These are phyloP conservation scores for Actenoides lindsayi DNA, from an alignment of 2,113 vertebrate genomes.

Conservation along the genomic window DNA sequence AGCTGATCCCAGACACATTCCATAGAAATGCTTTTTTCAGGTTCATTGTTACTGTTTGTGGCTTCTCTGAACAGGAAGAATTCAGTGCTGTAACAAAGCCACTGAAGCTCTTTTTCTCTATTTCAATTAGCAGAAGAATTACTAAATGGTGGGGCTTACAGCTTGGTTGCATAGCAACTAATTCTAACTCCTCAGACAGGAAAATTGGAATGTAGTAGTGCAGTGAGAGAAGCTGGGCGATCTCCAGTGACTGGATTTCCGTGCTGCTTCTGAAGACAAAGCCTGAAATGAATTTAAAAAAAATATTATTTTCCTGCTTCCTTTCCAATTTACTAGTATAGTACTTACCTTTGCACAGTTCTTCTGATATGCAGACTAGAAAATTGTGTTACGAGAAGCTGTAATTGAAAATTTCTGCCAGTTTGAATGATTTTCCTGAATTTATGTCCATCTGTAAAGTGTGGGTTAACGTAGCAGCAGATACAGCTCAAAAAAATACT, in stretches of 20 bases:
- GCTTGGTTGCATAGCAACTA: constrained; percentile 71
- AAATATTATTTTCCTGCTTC: background rate
- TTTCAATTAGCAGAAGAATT: constrained; percentile 51
- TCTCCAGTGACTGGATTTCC: background rate
- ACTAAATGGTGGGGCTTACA: constrained; percentile 53
- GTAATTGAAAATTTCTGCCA: background rate
- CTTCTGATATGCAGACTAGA: background rate
- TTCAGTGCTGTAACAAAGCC: background rate
- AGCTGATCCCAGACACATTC: background rate
- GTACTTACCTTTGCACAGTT: background rate
- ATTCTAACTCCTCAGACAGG: constrained; percentile 60
- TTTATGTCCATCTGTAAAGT: background rate
- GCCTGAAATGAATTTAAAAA: background rate
- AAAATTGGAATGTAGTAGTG: constrained; percentile 33
- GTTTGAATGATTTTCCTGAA: background rate
- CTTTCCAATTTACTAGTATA: background rate
- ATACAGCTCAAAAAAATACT: background rate
- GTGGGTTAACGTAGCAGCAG: background rate
- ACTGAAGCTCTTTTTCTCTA: constrained; percentile 21
- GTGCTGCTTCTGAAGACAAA: background rate
- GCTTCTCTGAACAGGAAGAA: background rate
- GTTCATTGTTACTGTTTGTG: fast-evolving
- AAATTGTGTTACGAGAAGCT: background rate
- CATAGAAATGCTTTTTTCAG: background rate
- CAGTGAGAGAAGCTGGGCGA: background rate